Conservation (phyloP, 2,797 vertebrate genomes). For the Graptemys geographica region DNA sequence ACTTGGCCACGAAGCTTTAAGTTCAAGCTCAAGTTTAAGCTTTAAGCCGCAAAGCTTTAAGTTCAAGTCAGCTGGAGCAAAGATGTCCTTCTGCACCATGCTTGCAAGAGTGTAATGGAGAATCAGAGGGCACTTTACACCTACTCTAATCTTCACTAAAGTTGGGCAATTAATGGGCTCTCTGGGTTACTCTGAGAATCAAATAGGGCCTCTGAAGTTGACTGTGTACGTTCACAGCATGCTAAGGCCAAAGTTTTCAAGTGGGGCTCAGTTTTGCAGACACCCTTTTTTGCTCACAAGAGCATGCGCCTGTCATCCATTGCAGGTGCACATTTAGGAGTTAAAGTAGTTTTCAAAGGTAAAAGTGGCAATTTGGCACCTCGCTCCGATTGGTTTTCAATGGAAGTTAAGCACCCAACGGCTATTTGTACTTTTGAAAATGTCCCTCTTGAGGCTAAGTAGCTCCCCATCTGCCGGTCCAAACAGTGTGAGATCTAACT, state of each 20-base stretch:
- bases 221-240: neutral
- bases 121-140: neutral
- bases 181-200: neutral
- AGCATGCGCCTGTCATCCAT: neutral
- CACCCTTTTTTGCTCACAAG: neutral
- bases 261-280: neutral
- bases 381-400: neutral
- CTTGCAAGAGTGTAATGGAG: neutral
- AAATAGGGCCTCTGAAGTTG: neutral
- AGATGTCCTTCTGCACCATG: neutral
- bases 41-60: too few species aligned
- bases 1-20: neutral
- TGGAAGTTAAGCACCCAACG: neutral
- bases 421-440: neutral
- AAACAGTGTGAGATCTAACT: neutral
- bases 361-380: neutral
- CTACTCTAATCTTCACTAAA: neutral
- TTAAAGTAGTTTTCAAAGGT: neutral
- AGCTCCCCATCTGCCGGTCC: neutral
- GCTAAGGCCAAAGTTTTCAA: neutral
- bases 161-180: neutral
- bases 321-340: neutral
- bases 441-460: neutral
- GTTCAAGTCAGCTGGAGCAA: neutral
- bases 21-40: too few species aligned